Evolutionary conservation across 2,113 vertebrate species (phyloP), one percentile per base, ranked within the genome.

Genomic region (Xerus inauris): DNA sequence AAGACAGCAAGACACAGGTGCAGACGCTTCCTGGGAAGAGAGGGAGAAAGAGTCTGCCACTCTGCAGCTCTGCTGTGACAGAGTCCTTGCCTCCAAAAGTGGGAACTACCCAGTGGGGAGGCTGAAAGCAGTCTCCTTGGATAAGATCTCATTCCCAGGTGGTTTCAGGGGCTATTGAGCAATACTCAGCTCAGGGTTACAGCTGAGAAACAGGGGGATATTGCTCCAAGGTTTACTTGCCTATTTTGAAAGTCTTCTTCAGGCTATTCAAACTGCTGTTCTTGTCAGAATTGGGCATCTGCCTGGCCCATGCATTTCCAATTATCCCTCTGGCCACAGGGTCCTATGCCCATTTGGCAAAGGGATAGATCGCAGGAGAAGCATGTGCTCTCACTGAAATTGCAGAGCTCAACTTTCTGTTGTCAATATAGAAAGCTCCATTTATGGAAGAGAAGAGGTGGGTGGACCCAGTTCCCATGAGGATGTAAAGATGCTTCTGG

Each of bases 241-340:
- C 87, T 69, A 51, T 79, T 91, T 86, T 49, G 45, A 88, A 95
- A 89, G 54, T 30, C 65, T 89, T 57, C 81, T 87, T 76, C 40
- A 85, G 71, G 76, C 87, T 49, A 19, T 80, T 92, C 35, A 69
- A 47, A 89, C 11, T 45, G 40, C 65, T 51, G 35, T 13, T 94
- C 59, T 72, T 77, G 45, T 92, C 87, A 73, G 71, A 92, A 80
- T 49, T 82, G 85, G 77, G 85, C 32, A 85, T 95, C 94, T 94
- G 80, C 87, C 89, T 0, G 14, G n/a, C 72, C 82, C 72, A 64
- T 20, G 1, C 65, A 82, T 69, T 22, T 91, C 57, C 69, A 54
- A 8, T 54, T 35, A 67, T 35, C 77, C 94, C 75, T 89, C 81
- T 0, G 2, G 91, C 49, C 88, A 24, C 32, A 81, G 65, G 38